Percentiles rank a stretch among this genome's conserved stretches.
Conservation (phyloP, 1,140 invertebrate species). For the Agrypnia vestita region DNA sequence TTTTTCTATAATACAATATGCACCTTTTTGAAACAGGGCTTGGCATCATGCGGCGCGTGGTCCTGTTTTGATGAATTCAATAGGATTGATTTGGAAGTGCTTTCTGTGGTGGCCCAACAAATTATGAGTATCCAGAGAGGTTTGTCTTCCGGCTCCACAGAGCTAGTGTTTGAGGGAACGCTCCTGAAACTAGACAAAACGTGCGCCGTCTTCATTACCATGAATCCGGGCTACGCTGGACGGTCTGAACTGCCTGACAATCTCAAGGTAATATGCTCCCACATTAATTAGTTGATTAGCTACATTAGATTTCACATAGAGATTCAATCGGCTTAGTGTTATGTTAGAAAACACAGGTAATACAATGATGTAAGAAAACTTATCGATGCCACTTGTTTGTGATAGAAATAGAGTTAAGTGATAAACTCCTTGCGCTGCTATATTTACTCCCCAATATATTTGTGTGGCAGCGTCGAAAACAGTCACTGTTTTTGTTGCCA, state of each 20-base stretch:
- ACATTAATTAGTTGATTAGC: too few species aligned
- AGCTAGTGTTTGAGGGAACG: constrained; percentile 92
- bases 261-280: constrained; percentile 79
- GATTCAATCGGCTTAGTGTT: too few species aligned
- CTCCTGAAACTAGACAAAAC: constrained; percentile 89
- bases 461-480: too few species aligned
- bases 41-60: constrained; percentile 96
- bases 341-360: too few species aligned
- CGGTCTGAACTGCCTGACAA: constrained; percentile 94
- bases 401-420: too few species aligned
- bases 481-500: too few species aligned
- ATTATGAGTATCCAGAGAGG: constrained; percentile 86
- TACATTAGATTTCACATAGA: too few species aligned
- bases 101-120: constrained; percentile 95
- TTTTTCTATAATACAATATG: too few species aligned
- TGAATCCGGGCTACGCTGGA: constrained; percentile 96
- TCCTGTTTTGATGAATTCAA: constrained; percentile 98
- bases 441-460: too few species aligned
- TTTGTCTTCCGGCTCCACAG: constrained; percentile 83
- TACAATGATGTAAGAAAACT: too few species aligned
- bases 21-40: constrained; percentile 73
- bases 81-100: constrained; percentile 87
- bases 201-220: constrained; percentile 96
- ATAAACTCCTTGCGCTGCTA: too few species aligned
- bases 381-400: too few species aligned